Percentiles rank a stretch among this genome's conserved stretches.
phyloP scores from a whole-genome alignment of 2,888 invertebrate species.

The Watsonalla binaria region DNA sequence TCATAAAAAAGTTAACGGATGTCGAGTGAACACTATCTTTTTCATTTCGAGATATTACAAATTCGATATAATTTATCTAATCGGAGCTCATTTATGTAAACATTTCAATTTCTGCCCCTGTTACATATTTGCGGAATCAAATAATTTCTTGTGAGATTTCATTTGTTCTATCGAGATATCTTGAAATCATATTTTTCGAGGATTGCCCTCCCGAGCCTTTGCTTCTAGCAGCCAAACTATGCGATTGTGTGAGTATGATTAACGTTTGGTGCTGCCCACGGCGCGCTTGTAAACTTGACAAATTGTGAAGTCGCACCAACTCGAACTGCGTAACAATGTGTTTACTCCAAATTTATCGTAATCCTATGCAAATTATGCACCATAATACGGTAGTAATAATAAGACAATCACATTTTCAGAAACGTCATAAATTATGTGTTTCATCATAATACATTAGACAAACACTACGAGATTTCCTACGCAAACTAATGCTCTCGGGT shows the following conservation, averaged over 20 bases:
- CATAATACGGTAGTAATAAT: neutral
- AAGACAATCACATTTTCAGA: neutral
- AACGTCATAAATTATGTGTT: neutral
- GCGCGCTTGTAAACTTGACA: conserved; percentile 44
- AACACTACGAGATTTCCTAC: neutral
- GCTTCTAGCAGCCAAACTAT: conserved; percentile 15
- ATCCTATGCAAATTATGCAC: conserved; percentile 26
- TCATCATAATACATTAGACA: neutral
- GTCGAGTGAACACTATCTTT: too few relatives aligned
- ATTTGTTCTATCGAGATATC: neutral
- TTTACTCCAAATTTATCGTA: conserved; percentile 33
- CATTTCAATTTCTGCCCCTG: too few relatives aligned
- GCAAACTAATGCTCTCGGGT: neutral
- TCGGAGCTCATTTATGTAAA: too few relatives aligned
- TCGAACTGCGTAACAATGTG: conserved; percentile 33
- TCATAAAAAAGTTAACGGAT: too few relatives aligned
- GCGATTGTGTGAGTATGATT: conserved; percentile 46
- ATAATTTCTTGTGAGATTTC: too few relatives aligned
- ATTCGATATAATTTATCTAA: too few relatives aligned
- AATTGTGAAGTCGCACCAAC: conserved; percentile 37
- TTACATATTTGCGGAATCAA: too few relatives aligned
- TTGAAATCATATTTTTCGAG: conserved; percentile 1
- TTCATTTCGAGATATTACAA: too few relatives aligned
- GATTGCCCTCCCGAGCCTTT: conserved; percentile 9
- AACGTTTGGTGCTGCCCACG: conserved; percentile 36